Evolutionary conservation across 1,140 invertebrate genomes (phyloP), one percentile per base, ranked within the genome.

Genomic region (Eupristina koningsbergeri): DNA sequence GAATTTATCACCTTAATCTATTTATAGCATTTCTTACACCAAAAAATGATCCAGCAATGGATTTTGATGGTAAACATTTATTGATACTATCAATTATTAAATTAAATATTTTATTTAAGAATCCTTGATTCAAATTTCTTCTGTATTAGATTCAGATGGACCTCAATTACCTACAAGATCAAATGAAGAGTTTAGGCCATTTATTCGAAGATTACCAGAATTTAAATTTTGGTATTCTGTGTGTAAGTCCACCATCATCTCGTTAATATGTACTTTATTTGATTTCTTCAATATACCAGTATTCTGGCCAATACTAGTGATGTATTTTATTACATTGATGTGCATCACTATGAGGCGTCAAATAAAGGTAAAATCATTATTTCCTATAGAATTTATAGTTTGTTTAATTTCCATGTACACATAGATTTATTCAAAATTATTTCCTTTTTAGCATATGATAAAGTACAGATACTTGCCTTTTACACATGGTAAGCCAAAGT

Each of bases 211-310:
- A 88, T 93, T 99, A 90, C 98, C 99, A 47, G 99, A 99, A 94
- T 99, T 99, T 91, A 99, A 99, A 93, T 99, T 99, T 93, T 99
- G 99, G 99, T 96, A 99, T 89, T 98, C 98, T 87, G 96, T 99
- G 73, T 96, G 97, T 61, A 99, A 98, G 91, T 98, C 98, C 74
- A 98, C 98, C n/a, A 77, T 98, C 3, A 94, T 99, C 87, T 98
- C 96, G 45, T 94, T 98, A 88, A 93, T 96, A 86, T 99, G 98
- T 92, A 99, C 99, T 77, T 97, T 99, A 91, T 99, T 99, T 92
- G 98, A 99, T 89, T 96, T 96, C 86, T 98, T 99, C 91, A 99
- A 99, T 94, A 96, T 99, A 90, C 99, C 99, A 89, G 99, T 99
- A 87, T 99, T 99, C 92, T 99, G 99, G 99, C 99, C 99, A 71